Evolutionary conservation across 2,797 vertebrate species (phyloP), one percentile per base, ranked within the genome.

Genomic region (Sebastiscus tertius): DNA sequence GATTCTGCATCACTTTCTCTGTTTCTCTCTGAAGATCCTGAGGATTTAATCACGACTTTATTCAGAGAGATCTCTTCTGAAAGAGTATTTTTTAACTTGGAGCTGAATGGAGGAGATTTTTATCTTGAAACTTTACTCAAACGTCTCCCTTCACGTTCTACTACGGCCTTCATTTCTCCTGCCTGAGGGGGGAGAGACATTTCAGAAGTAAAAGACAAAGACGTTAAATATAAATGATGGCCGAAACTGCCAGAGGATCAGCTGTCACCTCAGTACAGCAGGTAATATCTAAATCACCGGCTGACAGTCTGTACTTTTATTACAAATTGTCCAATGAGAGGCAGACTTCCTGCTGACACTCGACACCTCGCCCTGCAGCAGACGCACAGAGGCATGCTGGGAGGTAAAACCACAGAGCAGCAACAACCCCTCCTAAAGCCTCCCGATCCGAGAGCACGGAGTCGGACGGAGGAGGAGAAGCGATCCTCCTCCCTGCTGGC

Each of bases 351-450:
- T 36, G 55, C 65, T 39, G 36, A 39, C 36, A 39, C 36, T 14
- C 13, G 36, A 39, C 36, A 39, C 36, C 36, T 42, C 14, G 39
- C 39, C 39, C 39, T 42, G 39, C 39, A 42, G 39, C 39, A 49
- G 16, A 49, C 2, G 46, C 18, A 16, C 72, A 83, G 42, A 85
- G 66, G 54, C 80, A 77, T 77, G 80, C 61, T 67, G 62, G 89
- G 75, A 90, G 89, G 88, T 72, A 72, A 81, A 86, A 90, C 85
- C 81, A 31, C 72, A 71, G 52, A 67, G 69, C 31, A 42, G 39
- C 39, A 14, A 42, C 39, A 42, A 16, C 39, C 16, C 39, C 14
- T 42, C 39, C 39, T 42, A 42, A 42, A 42, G 39, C 39, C 72
- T 46, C 29, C 39, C 9, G 39, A 68, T 70, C 70, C 22, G 13